These are phyloP conservation scores for Andricus curvator DNA, from an alignment of 2,888 invertebrate species.

Conservation along the genomic window DNA sequence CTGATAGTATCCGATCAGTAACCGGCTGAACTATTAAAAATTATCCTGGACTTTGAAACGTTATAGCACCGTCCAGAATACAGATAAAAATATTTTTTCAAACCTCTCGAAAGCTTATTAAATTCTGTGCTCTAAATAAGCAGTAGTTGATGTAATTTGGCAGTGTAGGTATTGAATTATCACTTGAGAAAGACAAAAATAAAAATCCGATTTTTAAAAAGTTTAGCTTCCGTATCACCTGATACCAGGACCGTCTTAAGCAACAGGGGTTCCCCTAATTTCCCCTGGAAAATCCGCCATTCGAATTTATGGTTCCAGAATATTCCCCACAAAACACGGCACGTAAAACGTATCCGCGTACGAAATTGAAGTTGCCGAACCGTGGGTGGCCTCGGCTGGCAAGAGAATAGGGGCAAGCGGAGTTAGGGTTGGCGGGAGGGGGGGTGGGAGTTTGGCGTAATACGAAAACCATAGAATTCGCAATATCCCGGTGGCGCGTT, in stretches of 20 bases:
- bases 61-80: no score
- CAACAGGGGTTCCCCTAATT: background rate
- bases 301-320: conserved; percentile 52
- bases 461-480: conserved; percentile 66
- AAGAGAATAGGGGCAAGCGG: conserved; percentile 43
- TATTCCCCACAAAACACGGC: conserved; percentile 41
- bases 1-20: no score
- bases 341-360: conserved; percentile 55
- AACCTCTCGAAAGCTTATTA: no score
- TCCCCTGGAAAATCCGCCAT: conserved; percentile 52
- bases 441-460: conserved; percentile 42
- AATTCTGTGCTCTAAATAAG: no score
- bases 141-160: no score
- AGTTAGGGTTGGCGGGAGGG: conserved; percentile 7
- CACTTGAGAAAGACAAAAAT: no score
- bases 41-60: no score
- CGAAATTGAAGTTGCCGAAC: conserved; percentile 55
- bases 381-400: conserved; percentile 41
- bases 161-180: no score
- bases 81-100: no score
- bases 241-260: background rate
- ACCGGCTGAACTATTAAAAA: no score
- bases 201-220: background rate
- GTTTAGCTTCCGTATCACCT: background rate
- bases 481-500: conserved; percentile 63